Evolutionary conservation across 2,888 invertebrate species (phyloP).

Genomic region (Leptopilina drosophilae): DNA sequence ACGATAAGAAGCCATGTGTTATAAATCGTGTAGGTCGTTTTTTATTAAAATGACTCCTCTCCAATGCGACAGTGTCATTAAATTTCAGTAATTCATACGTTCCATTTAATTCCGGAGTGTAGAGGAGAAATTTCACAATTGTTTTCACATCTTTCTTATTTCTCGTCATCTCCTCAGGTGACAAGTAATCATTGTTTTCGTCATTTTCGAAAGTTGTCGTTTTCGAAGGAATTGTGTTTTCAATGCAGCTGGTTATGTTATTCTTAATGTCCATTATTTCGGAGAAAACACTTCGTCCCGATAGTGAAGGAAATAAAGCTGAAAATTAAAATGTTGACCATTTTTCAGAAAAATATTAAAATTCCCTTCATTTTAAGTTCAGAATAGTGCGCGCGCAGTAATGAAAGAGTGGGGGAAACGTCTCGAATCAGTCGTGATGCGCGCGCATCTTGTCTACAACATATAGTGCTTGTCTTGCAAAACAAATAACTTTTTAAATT

Average conservation of each 20-base stretch:
- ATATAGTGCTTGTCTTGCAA: too few relatives aligned
- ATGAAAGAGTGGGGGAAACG: too few relatives aligned
- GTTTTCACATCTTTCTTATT: neutral
- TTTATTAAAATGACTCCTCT: conserved; percentile 55
- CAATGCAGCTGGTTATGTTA: neutral
- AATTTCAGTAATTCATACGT: conserved; percentile 48
- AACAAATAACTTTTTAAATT: too few relatives aligned
- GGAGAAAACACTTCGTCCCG: neutral
- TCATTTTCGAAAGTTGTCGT: neutral
- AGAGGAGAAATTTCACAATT: conserved; percentile 59
- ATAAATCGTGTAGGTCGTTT: conserved; percentile 60
- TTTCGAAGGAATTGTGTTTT: neutral
- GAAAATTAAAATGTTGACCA: neutral
- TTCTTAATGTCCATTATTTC: neutral
- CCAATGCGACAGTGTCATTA: conserved; percentile 48
- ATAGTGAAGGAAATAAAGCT: neutral
- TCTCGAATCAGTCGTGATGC: too few relatives aligned
- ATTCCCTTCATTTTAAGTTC: too few relatives aligned
- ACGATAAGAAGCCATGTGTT: conserved; percentile 64
- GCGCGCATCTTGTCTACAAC: too few relatives aligned
- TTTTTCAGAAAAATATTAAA: neutral
- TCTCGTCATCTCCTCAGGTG: neutral
- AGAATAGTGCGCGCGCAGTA: too few relatives aligned
- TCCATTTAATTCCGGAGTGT: conserved; percentile 48
- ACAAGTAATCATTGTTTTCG: neutral